Evolutionary conservation across 2,888 invertebrate genomes (phyloP).

Genomic region (Zaprionus lineosus): DNA sequence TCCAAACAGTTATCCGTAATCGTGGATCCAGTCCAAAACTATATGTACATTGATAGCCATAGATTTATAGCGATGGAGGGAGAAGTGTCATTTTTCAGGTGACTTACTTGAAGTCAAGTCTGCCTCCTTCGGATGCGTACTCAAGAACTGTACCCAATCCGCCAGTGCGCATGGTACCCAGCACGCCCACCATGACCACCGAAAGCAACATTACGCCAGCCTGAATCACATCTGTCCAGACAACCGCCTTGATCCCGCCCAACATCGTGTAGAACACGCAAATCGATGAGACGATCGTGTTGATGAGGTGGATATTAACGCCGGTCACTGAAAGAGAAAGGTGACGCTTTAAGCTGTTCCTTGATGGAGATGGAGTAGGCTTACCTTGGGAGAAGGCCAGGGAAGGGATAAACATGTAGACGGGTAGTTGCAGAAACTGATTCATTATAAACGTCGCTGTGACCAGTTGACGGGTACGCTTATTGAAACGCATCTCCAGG

Average conservation of each 20-base stretch:
- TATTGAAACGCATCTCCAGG: constrained; percentile 80
- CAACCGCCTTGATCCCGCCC: constrained; percentile 84
- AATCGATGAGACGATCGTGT: constrained; percentile 84
- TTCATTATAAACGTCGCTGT: constrained; percentile 79
- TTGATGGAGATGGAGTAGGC: neutral
- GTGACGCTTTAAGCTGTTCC: constrained; percentile 2
- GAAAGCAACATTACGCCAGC: constrained; percentile 82
- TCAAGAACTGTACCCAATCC: constrained; percentile 81
- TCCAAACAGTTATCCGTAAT: constrained; percentile 86
- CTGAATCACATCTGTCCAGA: constrained; percentile 84
- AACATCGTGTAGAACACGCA: constrained; percentile 85
- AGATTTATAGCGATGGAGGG: neutral
- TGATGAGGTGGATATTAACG: constrained; percentile 84
- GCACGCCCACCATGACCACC: constrained; percentile 80
- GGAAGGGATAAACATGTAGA: constrained; percentile 80
- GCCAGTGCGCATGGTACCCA: constrained; percentile 82
- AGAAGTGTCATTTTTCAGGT: neutral
- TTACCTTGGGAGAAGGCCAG: constrained; percentile 81
- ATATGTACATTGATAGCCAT: constrained; percentile 13
- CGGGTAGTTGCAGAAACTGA: constrained; percentile 78
- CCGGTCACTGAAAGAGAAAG: constrained; percentile 84
- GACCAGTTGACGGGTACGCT: constrained; percentile 76
- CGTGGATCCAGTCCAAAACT: constrained; percentile 86
- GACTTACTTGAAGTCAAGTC: constrained; percentile 82
- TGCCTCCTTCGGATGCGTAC: constrained; percentile 79